phyloP scores from a whole-genome alignment of 1,140 invertebrate genomes.

The Theocolax elegans region DNA sequence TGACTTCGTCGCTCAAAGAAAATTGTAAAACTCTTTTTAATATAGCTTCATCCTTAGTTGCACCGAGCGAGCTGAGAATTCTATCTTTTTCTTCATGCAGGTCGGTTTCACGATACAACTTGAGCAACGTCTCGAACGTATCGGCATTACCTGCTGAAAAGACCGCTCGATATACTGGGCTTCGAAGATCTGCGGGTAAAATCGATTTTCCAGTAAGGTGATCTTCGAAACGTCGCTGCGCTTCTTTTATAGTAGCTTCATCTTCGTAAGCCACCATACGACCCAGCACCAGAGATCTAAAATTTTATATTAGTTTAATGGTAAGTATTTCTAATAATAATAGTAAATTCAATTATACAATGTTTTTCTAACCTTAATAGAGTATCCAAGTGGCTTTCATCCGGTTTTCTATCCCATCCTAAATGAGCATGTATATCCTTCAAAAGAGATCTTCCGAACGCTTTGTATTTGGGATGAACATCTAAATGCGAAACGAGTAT shows the following conservation, averaged over 20 bases:
- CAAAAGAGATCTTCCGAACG: constrained; percentile 78
- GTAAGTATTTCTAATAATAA: background rate
- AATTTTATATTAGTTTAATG: background rate
- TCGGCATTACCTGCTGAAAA: constrained; percentile 76
- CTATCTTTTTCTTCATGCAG: constrained; percentile 94
- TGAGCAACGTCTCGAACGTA: constrained; percentile 82
- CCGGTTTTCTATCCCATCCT: constrained; percentile 81
- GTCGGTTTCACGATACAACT: constrained; percentile 86
- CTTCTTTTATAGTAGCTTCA: constrained; percentile 79
- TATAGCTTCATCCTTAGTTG: constrained; percentile 76
- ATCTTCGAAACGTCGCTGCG: constrained; percentile 73
- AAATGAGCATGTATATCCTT: constrained; percentile 75
- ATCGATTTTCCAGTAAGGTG: constrained; percentile 67
- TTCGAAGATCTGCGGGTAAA: constrained; percentile 89
- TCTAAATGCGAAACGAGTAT: constrained; percentile 81
- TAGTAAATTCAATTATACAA: no score
- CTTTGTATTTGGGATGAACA: constrained; percentile 77
- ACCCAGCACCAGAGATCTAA: constrained; percentile 81
- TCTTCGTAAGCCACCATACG: constrained; percentile 86
- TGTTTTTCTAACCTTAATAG: constrained; percentile 69
- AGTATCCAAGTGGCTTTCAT: constrained; percentile 85
- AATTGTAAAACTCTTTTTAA: constrained; percentile 87
- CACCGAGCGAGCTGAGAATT: constrained; percentile 84
- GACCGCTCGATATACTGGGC: constrained; percentile 87
- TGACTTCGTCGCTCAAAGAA: constrained; percentile 90